Base-by-base conservation (phyloP, 1,140 invertebrate genomes). In the Drosophila mayri region DNA sequence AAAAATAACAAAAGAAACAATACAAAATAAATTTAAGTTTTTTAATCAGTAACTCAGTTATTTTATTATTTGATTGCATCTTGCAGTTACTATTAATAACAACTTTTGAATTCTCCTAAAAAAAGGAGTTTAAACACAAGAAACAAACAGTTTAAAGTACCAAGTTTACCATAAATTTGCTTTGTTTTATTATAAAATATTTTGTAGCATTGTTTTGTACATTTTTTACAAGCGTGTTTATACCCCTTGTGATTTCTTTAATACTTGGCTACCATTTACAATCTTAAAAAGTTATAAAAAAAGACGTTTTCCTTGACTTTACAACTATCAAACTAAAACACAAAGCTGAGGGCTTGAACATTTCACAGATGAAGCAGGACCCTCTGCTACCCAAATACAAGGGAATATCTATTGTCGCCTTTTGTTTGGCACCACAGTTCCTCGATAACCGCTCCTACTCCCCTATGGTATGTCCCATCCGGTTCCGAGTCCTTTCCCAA, bases 401-500 rank as follows among this genome's bases (percentile, higher is more conserved):
- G 22, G 22, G 14, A 16, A 30, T 30, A 22, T 37, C n/a, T 38
- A 46, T 38, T 30, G 44, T 65, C 61, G 44, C 46, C 61, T 32
- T 12, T 25, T 28, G 6, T 35, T 35, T 16, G 10, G 14, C 55
- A 50, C 58, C 41, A 35, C 16, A 62, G 11, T 32, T 16, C 35
- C 30, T 40, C 28, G 44, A 43, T 43, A 30, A 16, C 12, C 11
- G 25, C 32, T 41, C n/a, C 9, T 16, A 4, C n/a, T 18, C 8
- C 16, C 9, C 37, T 16, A 7, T 37, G 35, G 38, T n/a, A n/a
- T 40, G 16, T n/a, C 6, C 0, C 12, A 32, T 44, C 47, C 32
- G 10, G 3, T 11, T 11, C 8, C 10, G 18, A 41, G 35, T 67
- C 28, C 50, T 35, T n/a, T 59, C 3, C 43, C 11, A 74, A 74